phyloP scores from a whole-genome alignment of 2,113 vertebrate genomes.

The Cyphomyrus plagiostoma region DNA sequence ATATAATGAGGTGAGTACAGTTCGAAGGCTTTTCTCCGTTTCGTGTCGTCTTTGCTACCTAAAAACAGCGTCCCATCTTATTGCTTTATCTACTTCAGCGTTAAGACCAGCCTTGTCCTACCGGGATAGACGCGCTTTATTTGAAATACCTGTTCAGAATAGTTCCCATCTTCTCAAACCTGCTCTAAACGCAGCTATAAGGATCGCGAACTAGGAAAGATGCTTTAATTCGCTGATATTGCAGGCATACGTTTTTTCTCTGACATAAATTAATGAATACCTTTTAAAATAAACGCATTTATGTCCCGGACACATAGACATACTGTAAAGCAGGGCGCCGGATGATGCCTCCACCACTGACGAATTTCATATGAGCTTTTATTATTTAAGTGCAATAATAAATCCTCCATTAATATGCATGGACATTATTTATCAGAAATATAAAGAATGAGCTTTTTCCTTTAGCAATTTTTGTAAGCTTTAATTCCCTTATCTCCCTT shows the following conservation, averaged over 20 bases:
- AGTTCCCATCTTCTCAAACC: neutral
- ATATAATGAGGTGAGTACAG: neutral
- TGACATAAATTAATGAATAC: neutral
- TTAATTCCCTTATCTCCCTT: conserved; percentile 21
- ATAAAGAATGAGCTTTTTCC: conserved; percentile 11
- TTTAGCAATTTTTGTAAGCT: conserved; percentile 22
- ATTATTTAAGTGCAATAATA: conserved; percentile 16
- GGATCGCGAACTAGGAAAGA: neutral
- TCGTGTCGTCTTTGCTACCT: neutral
- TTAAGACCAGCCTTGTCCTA: neutral
- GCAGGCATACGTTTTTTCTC: neutral
- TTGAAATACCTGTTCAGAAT: neutral
- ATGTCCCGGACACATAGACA: neutral
- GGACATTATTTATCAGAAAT: conserved; percentile 17
- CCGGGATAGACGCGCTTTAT: neutral
- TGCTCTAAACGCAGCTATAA: neutral
- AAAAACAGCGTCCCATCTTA: neutral
- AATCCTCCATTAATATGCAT: conserved; percentile 20
- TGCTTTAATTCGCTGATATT: neutral
- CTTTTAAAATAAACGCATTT: neutral
- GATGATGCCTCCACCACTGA: neutral
- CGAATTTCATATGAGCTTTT: conserved; percentile 5
- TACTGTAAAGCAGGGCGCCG: neutral
- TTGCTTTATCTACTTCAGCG: neutral
- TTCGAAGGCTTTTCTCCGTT: neutral